Conservation (phyloP, 2,113 vertebrate species). For the Caranx melampygus region DNA sequence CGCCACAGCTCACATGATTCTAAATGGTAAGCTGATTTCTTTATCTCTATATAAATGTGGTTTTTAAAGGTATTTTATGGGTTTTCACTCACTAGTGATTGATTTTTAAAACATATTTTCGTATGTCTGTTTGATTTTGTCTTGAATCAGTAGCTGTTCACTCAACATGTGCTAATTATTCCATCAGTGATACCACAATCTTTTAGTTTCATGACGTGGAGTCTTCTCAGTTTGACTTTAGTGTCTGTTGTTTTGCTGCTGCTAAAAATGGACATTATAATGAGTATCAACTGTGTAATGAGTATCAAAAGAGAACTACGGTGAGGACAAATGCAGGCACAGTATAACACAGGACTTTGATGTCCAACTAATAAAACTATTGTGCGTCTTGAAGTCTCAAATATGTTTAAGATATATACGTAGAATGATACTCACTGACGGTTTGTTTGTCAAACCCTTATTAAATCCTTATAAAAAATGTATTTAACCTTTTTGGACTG, state of each 20-base stretch:
- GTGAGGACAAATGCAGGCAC: background rate
- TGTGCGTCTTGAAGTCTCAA: too few species aligned
- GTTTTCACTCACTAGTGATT: background rate
- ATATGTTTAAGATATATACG: too few species aligned
- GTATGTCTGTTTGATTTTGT: background rate
- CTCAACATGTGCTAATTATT: background rate
- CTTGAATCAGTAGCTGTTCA: background rate
- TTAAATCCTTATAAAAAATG: too few species aligned
- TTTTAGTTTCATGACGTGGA: constrained; percentile 2
- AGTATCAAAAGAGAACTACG: background rate
- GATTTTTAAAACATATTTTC: background rate
- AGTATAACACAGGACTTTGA: too few species aligned
- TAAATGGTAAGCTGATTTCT: constrained; percentile 65
- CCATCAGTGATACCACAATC: background rate
- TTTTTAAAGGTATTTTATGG: background rate
- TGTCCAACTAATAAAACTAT: background rate
- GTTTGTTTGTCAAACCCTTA: background rate
- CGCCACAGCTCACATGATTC: constrained; percentile 48
- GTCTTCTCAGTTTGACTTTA: constrained; percentile 6
- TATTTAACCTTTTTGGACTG: too few species aligned
- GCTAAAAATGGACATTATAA: background rate
- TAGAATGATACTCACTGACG: background rate
- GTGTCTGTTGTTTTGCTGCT: constrained; percentile 4
- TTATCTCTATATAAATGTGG: background rate
- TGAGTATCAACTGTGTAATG: background rate